phyloP scores from a whole-genome alignment of 2,797 vertebrate genomes.

The Rhyacichthys aspro region DNA sequence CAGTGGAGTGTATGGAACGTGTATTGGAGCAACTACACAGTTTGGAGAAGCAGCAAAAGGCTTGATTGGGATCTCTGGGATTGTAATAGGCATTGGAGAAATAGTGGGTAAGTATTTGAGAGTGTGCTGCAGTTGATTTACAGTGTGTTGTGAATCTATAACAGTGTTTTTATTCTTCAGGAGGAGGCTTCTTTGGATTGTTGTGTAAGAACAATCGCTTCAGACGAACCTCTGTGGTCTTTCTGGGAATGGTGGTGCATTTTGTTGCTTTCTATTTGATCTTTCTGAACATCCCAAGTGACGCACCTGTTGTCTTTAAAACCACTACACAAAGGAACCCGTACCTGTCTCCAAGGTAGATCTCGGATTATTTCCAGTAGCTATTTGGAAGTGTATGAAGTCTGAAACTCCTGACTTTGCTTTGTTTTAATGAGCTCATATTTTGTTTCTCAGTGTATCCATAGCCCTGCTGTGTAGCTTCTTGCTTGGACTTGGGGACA shows the following conservation, averaged over 20 bases:
- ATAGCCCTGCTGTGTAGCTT: slow-evolving; percentile 84
- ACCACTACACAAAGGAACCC: slow-evolving; percentile 66
- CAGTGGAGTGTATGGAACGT: slow-evolving; percentile 85
- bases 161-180: slow-evolving; percentile 48
- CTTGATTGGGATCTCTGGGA: slow-evolving; percentile 85
- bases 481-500: slow-evolving; percentile 84
- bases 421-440: background rate
- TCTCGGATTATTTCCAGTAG: background rate
- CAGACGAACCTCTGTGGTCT: slow-evolving; percentile 83
- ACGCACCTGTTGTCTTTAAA: slow-evolving; percentile 75
- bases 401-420: background rate
- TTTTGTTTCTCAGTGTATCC: slow-evolving; percentile 64
- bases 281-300: slow-evolving; percentile 83
- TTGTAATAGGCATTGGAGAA: slow-evolving; percentile 82
- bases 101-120: slow-evolving; percentile 75
- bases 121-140: slow-evolving; percentile 1
- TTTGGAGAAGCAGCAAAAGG: slow-evolving; percentile 79
- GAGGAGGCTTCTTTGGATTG: slow-evolving; percentile 83
- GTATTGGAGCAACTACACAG: slow-evolving; percentile 80
- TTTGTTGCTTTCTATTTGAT: slow-evolving; percentile 85
- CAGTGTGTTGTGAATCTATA: background rate
- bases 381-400: background rate
- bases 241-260: slow-evolving; percentile 85
- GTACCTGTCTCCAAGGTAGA: slow-evolving; percentile 79
- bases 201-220: slow-evolving; percentile 83